Evolutionary conservation across 2,113 vertebrate genomes (phyloP).

Genomic region (Stegastes partitus): DNA sequence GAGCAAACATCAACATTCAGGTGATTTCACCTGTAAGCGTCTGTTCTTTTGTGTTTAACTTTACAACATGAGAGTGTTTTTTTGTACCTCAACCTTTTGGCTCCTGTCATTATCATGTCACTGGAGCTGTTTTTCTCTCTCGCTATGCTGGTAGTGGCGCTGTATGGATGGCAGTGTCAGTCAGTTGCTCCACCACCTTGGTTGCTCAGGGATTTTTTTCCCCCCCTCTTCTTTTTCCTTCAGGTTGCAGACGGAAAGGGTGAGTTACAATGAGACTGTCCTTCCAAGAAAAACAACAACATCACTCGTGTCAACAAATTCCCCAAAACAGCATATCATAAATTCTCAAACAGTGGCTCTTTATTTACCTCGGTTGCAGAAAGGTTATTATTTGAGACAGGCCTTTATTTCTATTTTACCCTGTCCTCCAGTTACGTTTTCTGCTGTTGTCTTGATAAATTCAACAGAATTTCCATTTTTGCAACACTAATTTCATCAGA

Average conservation of each 20-base stretch:
- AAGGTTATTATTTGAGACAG: too few species aligned
- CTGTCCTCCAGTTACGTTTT: background rate
- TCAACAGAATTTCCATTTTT: background rate
- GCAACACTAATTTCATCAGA: constrained; percentile 12
- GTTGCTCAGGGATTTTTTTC: too few species aligned
- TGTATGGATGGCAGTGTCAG: too few species aligned
- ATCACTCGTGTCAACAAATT: background rate
- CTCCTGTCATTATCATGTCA: background rate
- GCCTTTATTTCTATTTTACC: background rate
- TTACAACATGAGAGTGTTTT: background rate
- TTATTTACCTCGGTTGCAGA: too few species aligned
- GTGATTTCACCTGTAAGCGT: background rate
- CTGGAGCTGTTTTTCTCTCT: background rate
- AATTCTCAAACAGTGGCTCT: background rate
- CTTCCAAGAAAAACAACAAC: background rate
- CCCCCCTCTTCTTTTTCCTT: too few species aligned
- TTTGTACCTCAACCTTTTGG: background rate
- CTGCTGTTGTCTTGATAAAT: constrained; percentile 14
- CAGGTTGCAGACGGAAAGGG: too few species aligned
- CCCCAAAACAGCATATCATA: background rate
- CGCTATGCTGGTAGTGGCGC: background rate
- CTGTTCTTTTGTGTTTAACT: constrained; percentile 12
- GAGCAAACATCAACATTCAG: constrained; percentile 27
- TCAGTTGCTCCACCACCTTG: too few species aligned
- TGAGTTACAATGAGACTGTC: background rate